Conservation (phyloP, 2,113 vertebrate species). For the Dipodomys spectabilis region DNA sequence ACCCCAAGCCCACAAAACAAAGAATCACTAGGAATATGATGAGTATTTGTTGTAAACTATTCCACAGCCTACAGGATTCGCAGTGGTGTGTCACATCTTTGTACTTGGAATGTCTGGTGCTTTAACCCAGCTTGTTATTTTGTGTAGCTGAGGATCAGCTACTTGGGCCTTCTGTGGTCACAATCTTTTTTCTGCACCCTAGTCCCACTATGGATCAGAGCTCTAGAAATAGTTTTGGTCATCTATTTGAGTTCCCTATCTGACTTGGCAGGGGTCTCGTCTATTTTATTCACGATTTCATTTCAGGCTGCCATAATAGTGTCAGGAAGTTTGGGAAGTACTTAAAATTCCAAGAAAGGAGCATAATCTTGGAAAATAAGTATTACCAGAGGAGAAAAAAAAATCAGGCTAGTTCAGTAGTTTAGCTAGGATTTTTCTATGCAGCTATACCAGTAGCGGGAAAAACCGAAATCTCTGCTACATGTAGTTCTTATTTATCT, state of each 20-base stretch:
- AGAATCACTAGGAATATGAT: background rate
- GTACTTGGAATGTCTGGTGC: background rate
- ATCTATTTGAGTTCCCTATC: constrained; percentile 5
- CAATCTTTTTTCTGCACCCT: background rate
- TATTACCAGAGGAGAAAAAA: background rate
- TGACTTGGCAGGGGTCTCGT: background rate
- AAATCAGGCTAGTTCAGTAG: background rate
- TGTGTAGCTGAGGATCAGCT: background rate
- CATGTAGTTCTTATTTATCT: background rate
- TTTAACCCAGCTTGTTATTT: background rate
- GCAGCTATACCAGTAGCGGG: background rate
- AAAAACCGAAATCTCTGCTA: background rate
- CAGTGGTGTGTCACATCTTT: background rate
- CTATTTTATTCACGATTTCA: background rate
- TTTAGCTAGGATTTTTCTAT: background rate
- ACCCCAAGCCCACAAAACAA: background rate
- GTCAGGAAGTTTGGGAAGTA: background rate
- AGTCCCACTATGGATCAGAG: background rate
- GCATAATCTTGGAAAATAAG: background rate
- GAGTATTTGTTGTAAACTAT: background rate
- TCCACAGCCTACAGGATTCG: background rate
- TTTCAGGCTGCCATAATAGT: background rate
- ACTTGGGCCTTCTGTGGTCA: background rate
- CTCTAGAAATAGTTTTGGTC: background rate
- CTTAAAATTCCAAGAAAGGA: background rate